These are phyloP conservation scores for Harmothoe impar DNA, from an alignment of 2,888 invertebrate genomes.

Conservation along the genomic window DNA sequence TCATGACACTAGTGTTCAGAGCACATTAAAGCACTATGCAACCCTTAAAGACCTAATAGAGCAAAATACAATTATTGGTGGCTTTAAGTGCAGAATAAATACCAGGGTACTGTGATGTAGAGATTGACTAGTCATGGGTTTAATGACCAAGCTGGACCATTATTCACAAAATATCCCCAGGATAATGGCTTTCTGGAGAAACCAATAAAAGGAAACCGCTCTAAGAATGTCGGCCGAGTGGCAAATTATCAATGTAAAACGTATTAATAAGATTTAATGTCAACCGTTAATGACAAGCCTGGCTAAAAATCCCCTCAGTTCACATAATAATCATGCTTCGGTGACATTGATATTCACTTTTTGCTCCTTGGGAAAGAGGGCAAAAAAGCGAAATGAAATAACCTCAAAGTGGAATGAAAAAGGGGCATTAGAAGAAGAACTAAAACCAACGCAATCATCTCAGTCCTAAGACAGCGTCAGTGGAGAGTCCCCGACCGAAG, in stretches of 20 bases:
- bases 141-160: neutral
- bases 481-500: neutral
- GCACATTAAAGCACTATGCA: no score
- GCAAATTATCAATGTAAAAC: constrained; percentile 29
- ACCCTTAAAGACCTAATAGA: neutral
- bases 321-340: constrained; percentile 6
- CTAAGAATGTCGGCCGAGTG: constrained; percentile 10
- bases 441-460: neutral
- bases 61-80: neutral
- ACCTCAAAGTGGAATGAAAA: neutral
- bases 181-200: neutral
- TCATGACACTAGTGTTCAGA: no score
- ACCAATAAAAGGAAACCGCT: constrained; percentile 5
- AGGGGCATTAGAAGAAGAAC: neutral
- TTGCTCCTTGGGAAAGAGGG: neutral
- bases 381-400: neutral
- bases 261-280: constrained; percentile 29
- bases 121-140: neutral
- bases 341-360: constrained; percentile 15
- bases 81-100: neutral
- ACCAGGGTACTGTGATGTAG: neutral
- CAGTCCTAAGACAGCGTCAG: neutral
- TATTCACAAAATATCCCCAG: neutral
- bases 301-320: neutral
- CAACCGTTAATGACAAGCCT: neutral